Evolutionary conservation across 2,888 invertebrate genomes (phyloP).

Genomic region (Apamea monoglypha): DNA sequence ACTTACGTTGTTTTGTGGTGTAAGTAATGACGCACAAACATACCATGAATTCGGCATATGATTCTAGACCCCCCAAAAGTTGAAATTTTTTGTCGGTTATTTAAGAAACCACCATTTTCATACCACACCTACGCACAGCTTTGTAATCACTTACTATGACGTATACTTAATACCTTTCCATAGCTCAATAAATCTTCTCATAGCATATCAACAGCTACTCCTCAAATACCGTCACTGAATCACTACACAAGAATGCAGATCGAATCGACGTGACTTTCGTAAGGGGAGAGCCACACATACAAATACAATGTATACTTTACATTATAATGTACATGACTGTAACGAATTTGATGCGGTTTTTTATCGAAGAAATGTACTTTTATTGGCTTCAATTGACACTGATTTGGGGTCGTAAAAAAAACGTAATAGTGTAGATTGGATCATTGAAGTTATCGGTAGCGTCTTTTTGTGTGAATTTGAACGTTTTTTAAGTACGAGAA

Average conservation of each 20-base stretch:
- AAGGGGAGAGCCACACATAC: slow-evolving; percentile 42
- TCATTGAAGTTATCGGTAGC: not conserved
- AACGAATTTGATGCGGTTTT: slow-evolving; percentile 52
- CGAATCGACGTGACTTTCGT: slow-evolving; percentile 57
- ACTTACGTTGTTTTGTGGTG: too few relatives aligned
- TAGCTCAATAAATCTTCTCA: slow-evolving; percentile 27
- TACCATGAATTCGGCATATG: too few relatives aligned
- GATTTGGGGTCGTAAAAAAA: slow-evolving; percentile 36
- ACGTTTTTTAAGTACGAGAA: too few relatives aligned
- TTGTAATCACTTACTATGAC: not conserved
- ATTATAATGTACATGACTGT: slow-evolving; percentile 25
- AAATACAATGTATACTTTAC: slow-evolving; percentile 22
- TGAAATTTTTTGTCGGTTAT: too few relatives aligned
- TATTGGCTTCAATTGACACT: slow-evolving; percentile 37
- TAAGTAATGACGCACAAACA: too few relatives aligned
- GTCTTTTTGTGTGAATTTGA: not conserved
- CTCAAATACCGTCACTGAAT: slow-evolving; percentile 52
- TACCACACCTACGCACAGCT: not conserved
- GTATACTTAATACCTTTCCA: not conserved
- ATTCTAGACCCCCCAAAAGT: too few relatives aligned
- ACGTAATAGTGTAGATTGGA: not conserved
- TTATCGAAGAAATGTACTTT: slow-evolving; percentile 34
- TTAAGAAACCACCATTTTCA: too few relatives aligned
- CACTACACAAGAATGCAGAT: slow-evolving; percentile 65
- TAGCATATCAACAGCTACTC: slow-evolving; percentile 20